These are phyloP conservation scores for Protophormia terraenovae DNA, from an alignment of 2,888 invertebrate genomes.

Conservation along the genomic window DNA sequence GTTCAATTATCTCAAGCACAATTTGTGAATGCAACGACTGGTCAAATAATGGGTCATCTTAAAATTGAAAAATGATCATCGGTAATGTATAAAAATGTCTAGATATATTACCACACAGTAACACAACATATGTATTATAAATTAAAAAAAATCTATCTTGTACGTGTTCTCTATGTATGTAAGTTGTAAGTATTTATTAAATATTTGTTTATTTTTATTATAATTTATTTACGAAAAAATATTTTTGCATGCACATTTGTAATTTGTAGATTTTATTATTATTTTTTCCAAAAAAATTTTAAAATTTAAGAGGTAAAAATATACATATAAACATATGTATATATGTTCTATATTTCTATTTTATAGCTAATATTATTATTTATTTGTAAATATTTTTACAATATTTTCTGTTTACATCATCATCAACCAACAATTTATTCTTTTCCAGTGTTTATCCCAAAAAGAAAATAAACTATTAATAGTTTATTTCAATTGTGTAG, in stretches of 20 bases:
- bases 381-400: conserved; percentile 4
- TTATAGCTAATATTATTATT: not conserved
- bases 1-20: conserved; percentile 78
- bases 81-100: conserved; percentile 33
- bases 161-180: not conserved
- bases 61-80: conserved; percentile 78
- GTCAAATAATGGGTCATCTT: conserved; percentile 76
- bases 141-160: not conserved
- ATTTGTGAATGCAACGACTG: conserved; percentile 76
- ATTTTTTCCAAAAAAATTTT: not conserved
- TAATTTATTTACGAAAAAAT: not conserved
- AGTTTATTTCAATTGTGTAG: not conserved
- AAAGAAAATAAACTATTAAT: not conserved
- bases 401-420: not conserved
- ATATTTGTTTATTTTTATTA: not conserved
- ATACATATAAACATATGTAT: not conserved
- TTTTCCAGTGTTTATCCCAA: not conserved
- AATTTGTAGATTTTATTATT: not conserved
- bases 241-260: not conserved
- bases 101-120: not conserved
- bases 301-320: not conserved
- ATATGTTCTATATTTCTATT: not conserved
- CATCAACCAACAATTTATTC: not conserved
- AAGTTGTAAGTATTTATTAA: conserved; percentile 34
- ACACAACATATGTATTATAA: not conserved